phyloP scores from a whole-genome alignment of 2,113 vertebrate genomes.

The Ageneiosus marmoratus region DNA sequence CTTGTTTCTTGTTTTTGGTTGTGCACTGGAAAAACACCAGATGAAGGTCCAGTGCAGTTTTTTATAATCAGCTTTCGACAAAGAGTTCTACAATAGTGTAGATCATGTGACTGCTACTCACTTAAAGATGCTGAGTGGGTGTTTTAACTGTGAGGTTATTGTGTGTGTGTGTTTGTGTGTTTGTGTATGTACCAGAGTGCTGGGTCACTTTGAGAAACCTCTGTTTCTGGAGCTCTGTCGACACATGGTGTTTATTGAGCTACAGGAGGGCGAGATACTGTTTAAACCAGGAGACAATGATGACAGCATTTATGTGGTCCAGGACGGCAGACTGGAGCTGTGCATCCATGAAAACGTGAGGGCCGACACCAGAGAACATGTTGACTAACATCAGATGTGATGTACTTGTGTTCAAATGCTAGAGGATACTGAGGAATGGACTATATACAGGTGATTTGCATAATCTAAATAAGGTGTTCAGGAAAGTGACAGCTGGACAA shows the following conservation, averaged over 20 bases:
- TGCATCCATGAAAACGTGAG: constrained; percentile 86
- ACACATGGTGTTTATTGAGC: constrained; percentile 92
- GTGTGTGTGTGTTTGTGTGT: constrained; percentile 24
- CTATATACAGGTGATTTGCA: neutral
- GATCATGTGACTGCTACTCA: neutral
- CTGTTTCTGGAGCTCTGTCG: constrained; percentile 95
- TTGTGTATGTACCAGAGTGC: constrained; percentile 75
- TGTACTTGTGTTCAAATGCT: neutral
- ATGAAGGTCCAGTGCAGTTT: neutral
- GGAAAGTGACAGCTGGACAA: too few species aligned
- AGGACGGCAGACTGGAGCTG: constrained; percentile 91
- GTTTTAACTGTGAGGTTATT: neutral
- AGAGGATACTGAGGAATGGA: neutral
- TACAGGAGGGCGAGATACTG: constrained; percentile 88
- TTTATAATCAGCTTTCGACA: neutral
- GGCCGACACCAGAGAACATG: neutral
- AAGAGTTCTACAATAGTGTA: neutral
- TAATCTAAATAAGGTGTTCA: neutral
- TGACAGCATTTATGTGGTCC: constrained; percentile 93
- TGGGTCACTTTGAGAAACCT: constrained; percentile 97
- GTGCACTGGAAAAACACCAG: neutral
- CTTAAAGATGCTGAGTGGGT: neutral
- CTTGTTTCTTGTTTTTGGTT: too few species aligned
- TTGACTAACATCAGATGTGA: neutral
- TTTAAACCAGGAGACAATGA: constrained; percentile 88